phyloP scores from a whole-genome alignment of 2,113 vertebrate species.

The Phylloscopus whistleri region DNA sequence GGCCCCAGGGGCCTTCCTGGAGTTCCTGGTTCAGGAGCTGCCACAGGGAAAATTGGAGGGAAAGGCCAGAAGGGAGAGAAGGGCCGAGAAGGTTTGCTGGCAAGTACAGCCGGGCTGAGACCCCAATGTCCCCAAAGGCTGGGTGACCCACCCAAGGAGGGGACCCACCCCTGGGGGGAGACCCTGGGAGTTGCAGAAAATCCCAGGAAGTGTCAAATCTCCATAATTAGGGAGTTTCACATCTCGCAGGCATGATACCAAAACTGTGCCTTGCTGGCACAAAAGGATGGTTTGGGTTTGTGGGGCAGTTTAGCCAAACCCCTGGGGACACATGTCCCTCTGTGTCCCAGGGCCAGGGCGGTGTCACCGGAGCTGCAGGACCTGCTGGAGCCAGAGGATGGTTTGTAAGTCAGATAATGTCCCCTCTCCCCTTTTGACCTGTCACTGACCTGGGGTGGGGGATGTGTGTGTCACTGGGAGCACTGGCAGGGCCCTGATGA shows the following conservation, averaged over 20 bases:
- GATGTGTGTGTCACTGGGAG: background rate
- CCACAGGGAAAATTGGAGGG: slow-evolving; percentile 68
- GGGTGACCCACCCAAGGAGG: background rate
- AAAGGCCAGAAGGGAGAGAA: slow-evolving; percentile 80
- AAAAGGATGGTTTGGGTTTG: background rate
- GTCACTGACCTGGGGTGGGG: rapidly evolving
- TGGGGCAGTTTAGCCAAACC: background rate
- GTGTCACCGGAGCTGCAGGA: slow-evolving; percentile 75
- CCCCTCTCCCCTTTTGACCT: background rate
- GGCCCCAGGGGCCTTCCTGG: slow-evolving; percentile 76
- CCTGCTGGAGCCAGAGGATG: slow-evolving; percentile 71
- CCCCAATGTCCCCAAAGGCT: background rate
- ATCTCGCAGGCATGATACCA: background rate
- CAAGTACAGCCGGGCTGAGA: slow-evolving; percentile 51
- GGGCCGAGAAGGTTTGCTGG: slow-evolving; percentile 77
- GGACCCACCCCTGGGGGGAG: rapidly evolving
- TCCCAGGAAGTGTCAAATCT: background rate
- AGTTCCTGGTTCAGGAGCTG: slow-evolving; percentile 74
- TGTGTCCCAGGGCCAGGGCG: slow-evolving; percentile 76
- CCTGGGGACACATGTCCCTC: background rate
- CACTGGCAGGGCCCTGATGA: rapidly evolving
- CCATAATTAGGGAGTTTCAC: rapidly evolving
- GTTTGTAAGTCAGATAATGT: slow-evolving; percentile 54
- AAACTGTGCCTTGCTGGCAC: background rate
- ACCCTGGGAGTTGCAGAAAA: background rate